Evolutionary conservation across 2,113 vertebrate species (phyloP).

Genomic region (Thamnophis sirtalis): DNA sequence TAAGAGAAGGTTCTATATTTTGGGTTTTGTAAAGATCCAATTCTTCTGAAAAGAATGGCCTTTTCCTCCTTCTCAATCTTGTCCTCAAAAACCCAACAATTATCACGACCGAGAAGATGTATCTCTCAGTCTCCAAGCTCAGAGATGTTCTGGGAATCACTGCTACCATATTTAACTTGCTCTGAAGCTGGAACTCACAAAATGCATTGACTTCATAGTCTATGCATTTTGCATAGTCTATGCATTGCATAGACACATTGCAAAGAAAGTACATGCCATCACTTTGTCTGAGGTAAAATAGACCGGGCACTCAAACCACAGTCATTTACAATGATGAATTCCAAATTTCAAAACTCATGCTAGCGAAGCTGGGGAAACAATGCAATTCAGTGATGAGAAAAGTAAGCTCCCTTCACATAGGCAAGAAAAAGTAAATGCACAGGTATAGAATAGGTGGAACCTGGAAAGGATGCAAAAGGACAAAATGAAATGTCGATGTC

Average conservation of each 20-base stretch:
- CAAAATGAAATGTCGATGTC: too few relatives aligned
- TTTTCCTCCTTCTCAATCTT: background rate
- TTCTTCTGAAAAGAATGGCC: background rate
- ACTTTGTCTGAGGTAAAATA: background rate
- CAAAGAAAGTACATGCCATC: background rate
- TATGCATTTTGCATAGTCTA: too few relatives aligned
- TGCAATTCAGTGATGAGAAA: background rate
- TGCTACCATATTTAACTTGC: background rate
- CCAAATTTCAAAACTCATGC: background rate
- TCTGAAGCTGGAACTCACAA: background rate
- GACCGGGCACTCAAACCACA: background rate
- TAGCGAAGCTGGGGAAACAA: background rate
- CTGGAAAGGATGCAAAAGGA: too few relatives aligned
- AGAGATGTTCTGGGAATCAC: background rate
- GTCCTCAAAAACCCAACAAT: background rate
- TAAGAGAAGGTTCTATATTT: background rate
- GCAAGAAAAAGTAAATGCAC: background rate
- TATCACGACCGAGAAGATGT: background rate
- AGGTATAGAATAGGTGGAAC: background rate
- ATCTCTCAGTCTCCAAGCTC: background rate
- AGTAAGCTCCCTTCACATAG: background rate
- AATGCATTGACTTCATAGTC: background rate
- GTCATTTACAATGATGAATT: background rate
- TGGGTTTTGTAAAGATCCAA: background rate
- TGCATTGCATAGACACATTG: background rate